Conservation (phyloP, 2,797 vertebrate genomes). For the Spheniscus humboldti region DNA sequence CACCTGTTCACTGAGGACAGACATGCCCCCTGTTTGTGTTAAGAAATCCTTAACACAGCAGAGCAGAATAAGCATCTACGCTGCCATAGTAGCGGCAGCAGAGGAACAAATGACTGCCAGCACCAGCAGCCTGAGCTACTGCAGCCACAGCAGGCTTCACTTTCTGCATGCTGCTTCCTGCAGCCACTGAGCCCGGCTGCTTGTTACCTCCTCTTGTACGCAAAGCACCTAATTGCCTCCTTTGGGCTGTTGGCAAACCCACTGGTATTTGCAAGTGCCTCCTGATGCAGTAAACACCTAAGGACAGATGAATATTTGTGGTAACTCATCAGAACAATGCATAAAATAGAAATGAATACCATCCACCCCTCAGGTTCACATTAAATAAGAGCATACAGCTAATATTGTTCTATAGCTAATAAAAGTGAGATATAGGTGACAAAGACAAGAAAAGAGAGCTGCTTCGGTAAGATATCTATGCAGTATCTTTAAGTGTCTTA, state of each 20-base stretch:
- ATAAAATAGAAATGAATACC: not conserved
- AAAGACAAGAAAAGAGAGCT: not conserved
- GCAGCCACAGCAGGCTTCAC: slow-evolving; percentile 20
- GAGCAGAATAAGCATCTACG: slow-evolving; percentile 73
- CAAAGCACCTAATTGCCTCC: not conserved
- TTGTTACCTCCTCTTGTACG: not conserved
- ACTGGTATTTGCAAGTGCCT: not conserved
- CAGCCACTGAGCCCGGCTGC: not conserved
- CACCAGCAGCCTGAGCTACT: slow-evolving; percentile 50
- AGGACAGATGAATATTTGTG: not conserved
- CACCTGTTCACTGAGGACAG: not conserved
- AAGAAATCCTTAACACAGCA: slow-evolving; percentile 78
- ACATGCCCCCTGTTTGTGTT: not conserved
- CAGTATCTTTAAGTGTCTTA: not conserved
- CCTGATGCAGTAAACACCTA: not conserved
- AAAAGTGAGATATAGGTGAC: not conserved
- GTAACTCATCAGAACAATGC: not conserved
- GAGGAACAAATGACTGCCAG: not conserved
- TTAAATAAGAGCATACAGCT: not conserved
- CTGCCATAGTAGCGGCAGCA: slow-evolving; percentile 70
- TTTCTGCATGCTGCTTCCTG: not conserved
- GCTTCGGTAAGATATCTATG: not conserved
- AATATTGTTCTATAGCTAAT: not conserved
- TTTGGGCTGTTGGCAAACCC: not conserved
- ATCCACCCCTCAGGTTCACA: not conserved